phyloP scores from a whole-genome alignment of 2,113 vertebrate genomes.

The Kryptolebias marmoratus region DNA sequence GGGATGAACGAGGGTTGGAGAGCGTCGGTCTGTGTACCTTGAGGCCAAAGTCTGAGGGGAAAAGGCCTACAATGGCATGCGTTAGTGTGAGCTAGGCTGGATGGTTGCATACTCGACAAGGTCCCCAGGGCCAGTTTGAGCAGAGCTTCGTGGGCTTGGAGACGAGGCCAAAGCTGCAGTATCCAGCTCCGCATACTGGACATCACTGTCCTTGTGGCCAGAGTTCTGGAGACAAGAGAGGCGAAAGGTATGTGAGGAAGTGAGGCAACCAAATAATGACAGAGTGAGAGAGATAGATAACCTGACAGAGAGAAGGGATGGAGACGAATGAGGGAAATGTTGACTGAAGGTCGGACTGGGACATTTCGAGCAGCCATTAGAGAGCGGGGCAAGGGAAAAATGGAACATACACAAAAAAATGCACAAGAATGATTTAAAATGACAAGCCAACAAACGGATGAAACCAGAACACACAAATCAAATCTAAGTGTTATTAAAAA shows the following conservation, averaged over 20 bases:
- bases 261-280: slow-evolving; percentile 59
- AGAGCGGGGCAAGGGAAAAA: slow-evolving; percentile 31
- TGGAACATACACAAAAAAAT: slow-evolving; percentile 15
- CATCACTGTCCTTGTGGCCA: slow-evolving; percentile 87
- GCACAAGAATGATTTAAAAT: slow-evolving; percentile 20
- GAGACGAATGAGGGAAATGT: slow-evolving; percentile 30
- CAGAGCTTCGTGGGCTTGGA: slow-evolving; percentile 83
- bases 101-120: slow-evolving; percentile 95
- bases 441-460: slow-evolving; percentile 20
- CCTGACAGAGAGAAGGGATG: slow-evolving; percentile 11
- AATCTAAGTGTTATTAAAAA: slow-evolving; percentile 21
- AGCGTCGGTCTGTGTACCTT: slow-evolving; percentile 85
- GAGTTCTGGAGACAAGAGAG: slow-evolving; percentile 90
- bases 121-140: slow-evolving; percentile 87
- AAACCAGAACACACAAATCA: slow-evolving; percentile 44
- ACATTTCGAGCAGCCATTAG: slow-evolving; percentile 26
- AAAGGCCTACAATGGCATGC: slow-evolving; percentile 86
- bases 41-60: slow-evolving; percentile 86
- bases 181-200: slow-evolving; percentile 95
- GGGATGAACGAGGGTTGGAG: slow-evolving; percentile 47
- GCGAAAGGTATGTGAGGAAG: slow-evolving; percentile 79
- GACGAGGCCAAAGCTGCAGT: slow-evolving; percentile 88
- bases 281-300: slow-evolving; percentile 28
- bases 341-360: slow-evolving; percentile 32
- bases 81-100: slow-evolving; percentile 90